A percentile compares a stretch with the other conserved stretches of the same genome.
Evolutionary conservation across 2,113 vertebrate genomes (phyloP).

Genomic region (Cygnus atratus): DNA sequence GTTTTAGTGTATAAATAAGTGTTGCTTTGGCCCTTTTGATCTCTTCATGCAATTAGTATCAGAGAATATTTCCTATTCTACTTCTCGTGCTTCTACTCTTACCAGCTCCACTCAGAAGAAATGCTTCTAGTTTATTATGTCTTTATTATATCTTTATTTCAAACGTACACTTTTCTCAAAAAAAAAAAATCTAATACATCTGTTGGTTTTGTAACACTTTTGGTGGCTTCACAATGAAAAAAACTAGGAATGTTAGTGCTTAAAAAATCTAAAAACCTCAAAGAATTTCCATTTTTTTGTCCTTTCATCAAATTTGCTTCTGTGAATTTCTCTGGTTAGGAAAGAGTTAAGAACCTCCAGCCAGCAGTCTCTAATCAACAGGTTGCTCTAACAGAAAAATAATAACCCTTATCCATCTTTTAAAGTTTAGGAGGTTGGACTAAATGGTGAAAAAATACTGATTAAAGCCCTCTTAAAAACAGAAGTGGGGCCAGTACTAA

Average conservation of each 20-base stretch:
- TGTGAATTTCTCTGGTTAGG: conserved; percentile 22
- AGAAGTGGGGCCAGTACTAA: conserved; percentile 52
- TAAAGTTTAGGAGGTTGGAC: conserved; percentile 50
- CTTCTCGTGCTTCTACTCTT: conserved; percentile 25
- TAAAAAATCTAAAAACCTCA: conserved; percentile 13
- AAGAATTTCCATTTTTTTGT: neutral
- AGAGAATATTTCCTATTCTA: conserved; percentile 37
- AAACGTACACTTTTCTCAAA: conserved; percentile 45
- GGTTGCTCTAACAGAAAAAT: conserved; percentile 63
- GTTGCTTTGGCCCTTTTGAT: neutral
- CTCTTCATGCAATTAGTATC: neutral
- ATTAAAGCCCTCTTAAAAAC: conserved; percentile 20
- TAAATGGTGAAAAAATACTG: conserved; percentile 11
- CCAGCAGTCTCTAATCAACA: conserved; percentile 64
- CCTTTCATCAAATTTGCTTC: conserved; percentile 1
- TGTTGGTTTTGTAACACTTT: conserved; percentile 43
- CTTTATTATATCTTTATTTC: conserved; percentile 44
- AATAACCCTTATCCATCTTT: conserved; percentile 39
- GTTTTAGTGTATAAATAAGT: conserved; percentile 24
- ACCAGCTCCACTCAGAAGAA: conserved; percentile 24
- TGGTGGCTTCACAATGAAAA: conserved; percentile 5
- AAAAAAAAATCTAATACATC: neutral
- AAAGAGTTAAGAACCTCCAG: conserved; percentile 61
- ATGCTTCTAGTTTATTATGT: conserved; percentile 18
- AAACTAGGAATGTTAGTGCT: conserved; percentile 14